Evolutionary conservation across 2,888 invertebrate genomes (phyloP).

Genomic region (Ochropacha duplaris): DNA sequence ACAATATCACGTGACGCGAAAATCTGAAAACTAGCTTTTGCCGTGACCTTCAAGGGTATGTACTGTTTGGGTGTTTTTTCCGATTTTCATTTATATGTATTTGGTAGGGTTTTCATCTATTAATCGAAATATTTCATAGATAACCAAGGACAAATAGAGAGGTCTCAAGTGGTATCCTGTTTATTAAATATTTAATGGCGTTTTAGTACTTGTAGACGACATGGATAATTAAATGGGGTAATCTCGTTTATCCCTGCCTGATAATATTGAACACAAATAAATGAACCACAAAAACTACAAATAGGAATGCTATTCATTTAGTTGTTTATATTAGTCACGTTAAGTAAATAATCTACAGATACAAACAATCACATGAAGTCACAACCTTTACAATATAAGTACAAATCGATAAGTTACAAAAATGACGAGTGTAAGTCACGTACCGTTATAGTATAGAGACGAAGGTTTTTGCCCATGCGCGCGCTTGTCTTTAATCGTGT

Average conservation of each 20-base stretch:
- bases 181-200: conserved; percentile 67
- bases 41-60: conserved; percentile 58
- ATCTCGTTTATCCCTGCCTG: conserved; percentile 18
- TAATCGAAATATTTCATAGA: conserved; percentile 34
- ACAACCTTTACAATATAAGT: conserved; percentile 13
- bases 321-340: not conserved
- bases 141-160: conserved; percentile 39
- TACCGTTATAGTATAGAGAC: conserved; percentile 59
- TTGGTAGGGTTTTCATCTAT: conserved; percentile 7
- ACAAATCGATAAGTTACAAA: conserved; percentile 44
- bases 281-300: not conserved
- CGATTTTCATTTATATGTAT: conserved; percentile 8
- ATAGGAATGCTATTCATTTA: not conserved
- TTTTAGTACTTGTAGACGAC: conserved; percentile 40
- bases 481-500: conserved; percentile 65
- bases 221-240: conserved; percentile 36
- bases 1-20: conserved; percentile 68
- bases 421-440: conserved; percentile 51
- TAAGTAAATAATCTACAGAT: not conserved
- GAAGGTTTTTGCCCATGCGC: conserved; percentile 63
- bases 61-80: conserved; percentile 23
- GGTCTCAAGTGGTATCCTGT: conserved; percentile 56
- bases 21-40: conserved; percentile 36
- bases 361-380: not conserved
- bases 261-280: not conserved